Evolutionary conservation across 2,113 vertebrate genomes (phyloP).

Genomic region (Alligator mississippiensis): DNA sequence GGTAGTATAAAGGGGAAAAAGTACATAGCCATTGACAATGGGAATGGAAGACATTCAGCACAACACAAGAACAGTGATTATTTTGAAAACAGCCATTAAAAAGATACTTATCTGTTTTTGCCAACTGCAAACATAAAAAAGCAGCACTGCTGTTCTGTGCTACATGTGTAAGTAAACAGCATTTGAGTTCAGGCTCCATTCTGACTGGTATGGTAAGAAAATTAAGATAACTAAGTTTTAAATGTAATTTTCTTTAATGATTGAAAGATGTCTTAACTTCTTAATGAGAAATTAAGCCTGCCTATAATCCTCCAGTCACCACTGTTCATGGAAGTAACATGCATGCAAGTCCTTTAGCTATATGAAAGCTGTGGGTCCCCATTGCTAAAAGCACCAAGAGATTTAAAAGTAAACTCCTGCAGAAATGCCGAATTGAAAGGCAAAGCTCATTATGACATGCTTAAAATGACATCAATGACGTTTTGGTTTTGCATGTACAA

Average conservation of each 20-base stretch:
- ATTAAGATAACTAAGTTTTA: neutral
- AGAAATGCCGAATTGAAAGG: neutral
- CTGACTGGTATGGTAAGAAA: neutral
- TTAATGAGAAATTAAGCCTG: neutral
- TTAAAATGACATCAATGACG: neutral
- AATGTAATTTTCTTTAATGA: neutral
- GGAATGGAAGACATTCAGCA: neutral
- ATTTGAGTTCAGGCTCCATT: fast-evolving
- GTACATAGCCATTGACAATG: neutral
- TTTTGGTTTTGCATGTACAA: neutral
- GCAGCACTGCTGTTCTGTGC: neutral
- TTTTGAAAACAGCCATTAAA: neutral
- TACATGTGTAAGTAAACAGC: fast-evolving
- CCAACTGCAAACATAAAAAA: conserved; percentile 1
- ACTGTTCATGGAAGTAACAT: neutral
- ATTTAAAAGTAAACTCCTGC: neutral
- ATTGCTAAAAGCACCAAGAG: neutral
- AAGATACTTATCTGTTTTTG: conserved; percentile 43
- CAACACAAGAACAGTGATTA: neutral
- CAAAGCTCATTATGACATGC: neutral
- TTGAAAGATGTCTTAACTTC: neutral
- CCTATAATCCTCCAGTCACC: neutral
- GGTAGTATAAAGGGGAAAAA: neutral
- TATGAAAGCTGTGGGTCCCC: neutral
- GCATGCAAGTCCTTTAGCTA: neutral